phyloP scores from a whole-genome alignment of 2,888 invertebrate genomes.

The Calameuta idolon region DNA sequence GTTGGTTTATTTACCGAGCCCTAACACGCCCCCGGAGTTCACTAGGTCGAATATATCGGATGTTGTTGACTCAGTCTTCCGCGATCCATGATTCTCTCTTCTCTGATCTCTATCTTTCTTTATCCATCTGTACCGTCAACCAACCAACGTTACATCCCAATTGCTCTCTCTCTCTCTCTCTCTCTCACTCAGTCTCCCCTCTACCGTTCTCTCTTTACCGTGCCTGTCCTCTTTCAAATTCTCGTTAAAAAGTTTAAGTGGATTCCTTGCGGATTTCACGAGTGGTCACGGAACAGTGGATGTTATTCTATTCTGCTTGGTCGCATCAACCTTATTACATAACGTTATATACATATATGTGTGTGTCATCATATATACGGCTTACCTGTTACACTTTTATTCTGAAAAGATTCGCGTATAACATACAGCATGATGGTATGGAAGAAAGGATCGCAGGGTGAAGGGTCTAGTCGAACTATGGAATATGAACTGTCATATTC shows the following conservation, averaged over 20 bases:
- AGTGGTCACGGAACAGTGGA: slow-evolving; percentile 28
- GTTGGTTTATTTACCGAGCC: slow-evolving; percentile 37
- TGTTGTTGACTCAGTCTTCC: slow-evolving; percentile 33
- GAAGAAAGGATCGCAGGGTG: neutral
- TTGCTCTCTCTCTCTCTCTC: slow-evolving; percentile 20
- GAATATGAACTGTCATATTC: neutral
- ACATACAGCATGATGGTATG: neutral
- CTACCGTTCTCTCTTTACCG: slow-evolving; percentile 21
- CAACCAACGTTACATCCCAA: slow-evolving; percentile 20
- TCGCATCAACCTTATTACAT: neutral
- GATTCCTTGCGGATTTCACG: slow-evolving; percentile 36
- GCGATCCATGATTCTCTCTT: slow-evolving; percentile 9
- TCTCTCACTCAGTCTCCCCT: neutral
- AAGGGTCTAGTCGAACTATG: no score
- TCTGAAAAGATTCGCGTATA: neutral
- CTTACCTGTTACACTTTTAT: neutral
- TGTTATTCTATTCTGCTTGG: slow-evolving; percentile 13
- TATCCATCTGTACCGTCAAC: slow-evolving; percentile 15
- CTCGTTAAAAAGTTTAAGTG: slow-evolving; percentile 58
- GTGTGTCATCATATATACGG: neutral
- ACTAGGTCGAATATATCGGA: slow-evolving; percentile 35
- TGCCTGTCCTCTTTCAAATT: slow-evolving; percentile 46
- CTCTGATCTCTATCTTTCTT: slow-evolving; percentile 12
- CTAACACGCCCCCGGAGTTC: slow-evolving; percentile 35
- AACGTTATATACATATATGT: no score